phyloP scores from a whole-genome alignment of 35 echinoderm and acorn worm species.

The Heliocidaris tuberculata region DNA sequence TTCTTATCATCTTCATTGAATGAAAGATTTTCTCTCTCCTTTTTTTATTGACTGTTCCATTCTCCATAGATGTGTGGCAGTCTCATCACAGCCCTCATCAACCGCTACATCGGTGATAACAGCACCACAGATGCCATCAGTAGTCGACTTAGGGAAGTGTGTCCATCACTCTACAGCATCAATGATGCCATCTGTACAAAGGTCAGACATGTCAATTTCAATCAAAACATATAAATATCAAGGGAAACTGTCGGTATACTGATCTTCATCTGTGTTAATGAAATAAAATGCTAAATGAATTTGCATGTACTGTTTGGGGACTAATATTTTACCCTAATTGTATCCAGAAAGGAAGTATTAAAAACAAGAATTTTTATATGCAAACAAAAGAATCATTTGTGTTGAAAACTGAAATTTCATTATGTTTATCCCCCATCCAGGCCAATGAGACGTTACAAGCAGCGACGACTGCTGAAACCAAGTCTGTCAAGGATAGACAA shows the following conservation, averaged over 20 bases:
- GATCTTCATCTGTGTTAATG: too few species aligned
- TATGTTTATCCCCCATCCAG: constrained; percentile 40
- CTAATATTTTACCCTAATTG: too few species aligned
- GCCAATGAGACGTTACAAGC: constrained; percentile 80
- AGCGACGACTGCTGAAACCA: constrained; percentile 68
- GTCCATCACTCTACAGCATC: constrained; percentile 76
- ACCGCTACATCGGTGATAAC: constrained; percentile 87
- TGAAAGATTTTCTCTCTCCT: neutral
- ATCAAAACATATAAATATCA: too few species aligned
- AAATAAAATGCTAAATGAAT: too few species aligned
- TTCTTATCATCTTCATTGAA: neutral
- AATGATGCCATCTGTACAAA: constrained; percentile 96
- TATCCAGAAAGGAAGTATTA: too few species aligned
- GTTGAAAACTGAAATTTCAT: neutral
- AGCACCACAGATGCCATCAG: constrained; percentile 93
- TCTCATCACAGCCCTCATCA: constrained; percentile 86
- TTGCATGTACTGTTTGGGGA: too few species aligned
- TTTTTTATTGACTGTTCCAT: neutral
- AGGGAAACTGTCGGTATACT: too few species aligned
- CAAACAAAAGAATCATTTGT: too few species aligned
- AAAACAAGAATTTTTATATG: too few species aligned
- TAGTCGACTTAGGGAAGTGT: constrained; percentile 75
- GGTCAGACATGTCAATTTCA: too few species aligned
- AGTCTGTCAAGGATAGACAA: constrained; percentile 66
- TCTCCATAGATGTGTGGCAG: constrained; percentile 63